These are phyloP conservation scores for Scolopax bukidnonensis DNA, from an alignment of 2,797 vertebrate species.

Conservation along the genomic window DNA sequence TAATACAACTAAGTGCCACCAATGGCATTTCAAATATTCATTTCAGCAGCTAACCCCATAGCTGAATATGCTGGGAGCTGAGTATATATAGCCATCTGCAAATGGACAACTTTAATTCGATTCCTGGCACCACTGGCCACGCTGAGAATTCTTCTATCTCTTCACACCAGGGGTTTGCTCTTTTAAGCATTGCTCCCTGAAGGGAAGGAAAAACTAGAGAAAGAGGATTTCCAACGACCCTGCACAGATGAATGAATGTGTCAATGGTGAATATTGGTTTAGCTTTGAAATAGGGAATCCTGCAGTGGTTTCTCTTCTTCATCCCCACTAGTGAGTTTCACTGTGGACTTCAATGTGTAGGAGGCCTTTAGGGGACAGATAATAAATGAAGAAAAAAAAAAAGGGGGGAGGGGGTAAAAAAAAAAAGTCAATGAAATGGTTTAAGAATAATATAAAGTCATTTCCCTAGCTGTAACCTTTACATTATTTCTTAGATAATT, in stretches of 20 bases:
- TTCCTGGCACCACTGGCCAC: conserved; percentile 77
- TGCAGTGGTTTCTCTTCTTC: conserved; percentile 78
- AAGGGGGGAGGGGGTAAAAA: background rate
- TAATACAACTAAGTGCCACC: conserved; percentile 39
- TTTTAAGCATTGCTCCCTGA: conserved; percentile 84
- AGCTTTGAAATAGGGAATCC: conserved; percentile 83
- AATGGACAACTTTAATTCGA: conserved; percentile 84
- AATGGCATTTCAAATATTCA: conserved; percentile 60
- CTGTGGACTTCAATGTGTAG: conserved; percentile 70
- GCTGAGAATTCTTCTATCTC: conserved; percentile 82
- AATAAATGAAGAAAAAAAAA: conserved; percentile 29
- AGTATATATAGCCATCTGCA: conserved; percentile 75
- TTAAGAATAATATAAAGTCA: conserved; percentile 42
- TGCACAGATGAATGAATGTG: conserved; percentile 83
- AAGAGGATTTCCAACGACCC: conserved; percentile 84
- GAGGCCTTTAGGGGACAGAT: conserved; percentile 72
- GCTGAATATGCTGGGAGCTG: conserved; percentile 61
- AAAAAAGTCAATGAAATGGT: conserved; percentile 42
- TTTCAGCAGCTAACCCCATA: conserved; percentile 37
- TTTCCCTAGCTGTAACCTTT: conserved; percentile 15
- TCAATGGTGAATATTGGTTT: conserved; percentile 84
- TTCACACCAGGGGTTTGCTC: conserved; percentile 84
- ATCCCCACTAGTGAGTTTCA: conserved; percentile 66
- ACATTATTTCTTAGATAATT: conserved; percentile 27
- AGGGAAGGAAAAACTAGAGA: conserved; percentile 83